Conservation (phyloP, 1,140 invertebrate species). For the Atta texana region DNA sequence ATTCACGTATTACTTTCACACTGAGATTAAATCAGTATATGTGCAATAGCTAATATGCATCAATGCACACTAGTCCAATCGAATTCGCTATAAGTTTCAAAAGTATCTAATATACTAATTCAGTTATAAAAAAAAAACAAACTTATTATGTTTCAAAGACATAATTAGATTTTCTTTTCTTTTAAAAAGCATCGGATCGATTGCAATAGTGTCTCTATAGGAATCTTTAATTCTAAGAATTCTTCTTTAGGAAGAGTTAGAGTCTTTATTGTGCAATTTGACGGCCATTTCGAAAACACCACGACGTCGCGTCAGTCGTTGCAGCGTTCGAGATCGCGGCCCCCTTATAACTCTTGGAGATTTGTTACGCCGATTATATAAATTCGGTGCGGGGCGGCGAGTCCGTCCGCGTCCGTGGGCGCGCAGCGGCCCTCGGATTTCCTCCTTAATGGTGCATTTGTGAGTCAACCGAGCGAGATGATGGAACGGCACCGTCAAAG, state of each 20-base stretch:
- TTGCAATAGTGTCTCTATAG: background rate
- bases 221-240: background rate
- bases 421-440: conserved; percentile 59
- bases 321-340: background rate
- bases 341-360: conserved; percentile 47
- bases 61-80: too few relatives aligned
- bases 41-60: too few relatives aligned
- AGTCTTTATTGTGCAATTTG: background rate
- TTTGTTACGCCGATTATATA: conserved; percentile 74
- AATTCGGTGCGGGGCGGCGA: conserved; percentile 60
- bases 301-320: too few relatives aligned
- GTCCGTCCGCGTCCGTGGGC: conserved; percentile 55
- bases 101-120: too few relatives aligned
- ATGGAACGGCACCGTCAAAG: conserved; percentile 74
- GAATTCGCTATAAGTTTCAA: too few relatives aligned
- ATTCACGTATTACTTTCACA: too few relatives aligned
- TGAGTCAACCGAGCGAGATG: conserved; percentile 74
- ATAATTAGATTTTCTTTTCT: background rate
- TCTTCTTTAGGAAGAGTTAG: background rate
- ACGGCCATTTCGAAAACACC: background rate
- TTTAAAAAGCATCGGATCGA: background rate
- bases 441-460: conserved; percentile 73
- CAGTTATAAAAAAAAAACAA: too few relatives aligned
- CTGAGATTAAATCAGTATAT: too few relatives aligned
- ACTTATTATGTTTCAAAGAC: background rate